Evolutionary conservation across 2,888 invertebrate species (phyloP).

Genomic region (Epirrhoe tristata): DNA sequence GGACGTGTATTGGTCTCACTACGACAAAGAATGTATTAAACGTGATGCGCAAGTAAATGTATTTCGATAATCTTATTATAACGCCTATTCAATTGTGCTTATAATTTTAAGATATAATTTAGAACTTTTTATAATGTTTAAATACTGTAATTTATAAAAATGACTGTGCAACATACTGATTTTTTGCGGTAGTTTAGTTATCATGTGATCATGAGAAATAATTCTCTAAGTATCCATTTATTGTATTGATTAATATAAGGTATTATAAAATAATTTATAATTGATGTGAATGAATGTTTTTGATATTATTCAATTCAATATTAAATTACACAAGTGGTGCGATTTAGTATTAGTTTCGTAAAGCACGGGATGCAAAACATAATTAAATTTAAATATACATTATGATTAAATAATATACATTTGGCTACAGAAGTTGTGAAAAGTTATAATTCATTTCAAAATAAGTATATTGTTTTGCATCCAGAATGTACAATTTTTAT

Average conservation of each 20-base stretch:
- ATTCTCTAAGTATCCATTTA: conserved; percentile 27
- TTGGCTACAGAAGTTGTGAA: not conserved
- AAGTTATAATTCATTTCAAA: not conserved
- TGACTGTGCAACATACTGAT: conserved; percentile 33
- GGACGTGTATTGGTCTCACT: conserved; percentile 76
- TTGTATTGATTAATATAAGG: conserved; percentile 4
- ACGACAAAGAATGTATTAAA: conserved; percentile 75
- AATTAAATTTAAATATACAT: not conserved
- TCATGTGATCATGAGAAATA: conserved; percentile 29
- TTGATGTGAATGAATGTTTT: conserved; percentile 33
- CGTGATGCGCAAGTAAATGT: conserved; percentile 27
- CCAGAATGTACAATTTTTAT: conserved; percentile 43
- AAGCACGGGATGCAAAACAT: conserved; percentile 20
- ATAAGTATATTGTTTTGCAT: conserved; percentile 22
- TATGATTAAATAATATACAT: not conserved
- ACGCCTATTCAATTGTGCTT: conserved; percentile 41
- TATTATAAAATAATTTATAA: conserved; percentile 19
- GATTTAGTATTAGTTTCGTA: conserved; percentile 23
- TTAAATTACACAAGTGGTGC: conserved; percentile 28
- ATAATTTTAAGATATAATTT: conserved; percentile 33
- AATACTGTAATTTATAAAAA: conserved; percentile 36
- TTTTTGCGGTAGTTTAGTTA: conserved; percentile 32
- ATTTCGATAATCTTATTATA: conserved; percentile 36
- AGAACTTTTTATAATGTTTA: conserved; percentile 36
- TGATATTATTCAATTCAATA: conserved; percentile 27